Conservation (phyloP, 2,113 vertebrate genomes). For the Macroglossus sobrinus region DNA sequence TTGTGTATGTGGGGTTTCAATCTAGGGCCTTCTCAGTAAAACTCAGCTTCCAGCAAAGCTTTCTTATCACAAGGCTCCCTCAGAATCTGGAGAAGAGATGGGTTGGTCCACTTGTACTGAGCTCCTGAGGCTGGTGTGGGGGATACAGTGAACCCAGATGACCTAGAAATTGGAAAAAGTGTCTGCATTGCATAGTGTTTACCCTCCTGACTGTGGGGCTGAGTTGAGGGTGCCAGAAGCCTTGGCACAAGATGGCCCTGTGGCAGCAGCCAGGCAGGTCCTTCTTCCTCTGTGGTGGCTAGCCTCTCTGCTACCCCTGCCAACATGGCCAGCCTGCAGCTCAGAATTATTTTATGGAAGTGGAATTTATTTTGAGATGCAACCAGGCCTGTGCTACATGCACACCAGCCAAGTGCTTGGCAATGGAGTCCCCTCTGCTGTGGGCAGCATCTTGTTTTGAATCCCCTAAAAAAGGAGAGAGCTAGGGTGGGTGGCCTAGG, state of each 20-base stretch:
- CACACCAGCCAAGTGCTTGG: not conserved
- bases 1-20: not conserved
- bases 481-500: not conserved
- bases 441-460: not conserved
- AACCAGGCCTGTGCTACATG: not conserved
- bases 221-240: not conserved
- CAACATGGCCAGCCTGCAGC: not conserved
- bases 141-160: not conserved
- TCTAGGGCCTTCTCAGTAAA: no score
- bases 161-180: not conserved
- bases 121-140: no score
- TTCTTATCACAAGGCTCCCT: not conserved
- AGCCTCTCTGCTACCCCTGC: not conserved
- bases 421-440: not conserved
- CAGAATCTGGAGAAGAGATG: not conserved
- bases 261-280: not conserved
- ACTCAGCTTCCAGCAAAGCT: not conserved
- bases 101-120: not conserved
- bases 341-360: constrained; percentile 30
- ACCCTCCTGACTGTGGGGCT: not conserved
- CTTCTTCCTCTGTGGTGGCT: not conserved
- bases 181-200: accelerated
- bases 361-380: constrained; percentile 35
- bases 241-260: accelerated
- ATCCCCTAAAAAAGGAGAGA: not conserved